Evolutionary conservation across 2,113 vertebrate genomes (phyloP).

Genomic region (Raphicerus campestris): DNA sequence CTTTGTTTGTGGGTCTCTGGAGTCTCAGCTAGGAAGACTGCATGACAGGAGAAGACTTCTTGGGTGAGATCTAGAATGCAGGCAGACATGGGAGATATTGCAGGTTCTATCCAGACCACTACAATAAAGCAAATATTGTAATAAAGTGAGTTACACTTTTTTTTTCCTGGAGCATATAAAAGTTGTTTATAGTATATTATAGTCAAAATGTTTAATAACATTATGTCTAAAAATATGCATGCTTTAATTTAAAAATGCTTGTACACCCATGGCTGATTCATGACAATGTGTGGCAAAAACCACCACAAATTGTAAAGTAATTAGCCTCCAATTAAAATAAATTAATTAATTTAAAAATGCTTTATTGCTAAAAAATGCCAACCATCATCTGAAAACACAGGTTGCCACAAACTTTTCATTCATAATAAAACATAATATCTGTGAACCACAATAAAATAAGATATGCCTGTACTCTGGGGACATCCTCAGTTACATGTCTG

Average conservation of each 20-base stretch:
- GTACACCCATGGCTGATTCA: background rate
- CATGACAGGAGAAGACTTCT: background rate
- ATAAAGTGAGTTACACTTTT: background rate
- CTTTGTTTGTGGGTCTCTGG: background rate
- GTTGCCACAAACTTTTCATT: background rate
- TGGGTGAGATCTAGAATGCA: background rate
- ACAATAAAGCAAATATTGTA: background rate
- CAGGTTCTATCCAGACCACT: background rate
- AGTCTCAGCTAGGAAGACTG: background rate
- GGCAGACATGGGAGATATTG: background rate
- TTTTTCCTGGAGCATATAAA: background rate
- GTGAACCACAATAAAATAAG: background rate
- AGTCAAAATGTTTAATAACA: background rate
- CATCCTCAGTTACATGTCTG: background rate
- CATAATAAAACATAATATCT: background rate
- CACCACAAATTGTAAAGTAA: background rate
- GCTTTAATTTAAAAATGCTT: background rate
- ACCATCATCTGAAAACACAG: background rate
- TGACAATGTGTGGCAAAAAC: background rate
- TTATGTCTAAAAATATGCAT: background rate
- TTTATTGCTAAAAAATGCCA: background rate
- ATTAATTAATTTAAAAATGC: background rate
- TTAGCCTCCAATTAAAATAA: background rate
- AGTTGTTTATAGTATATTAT: background rate
- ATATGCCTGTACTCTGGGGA: background rate